Evolutionary conservation across 2,888 invertebrate species (phyloP), one percentile per base, ranked within the genome.

Genomic region (Drosophila merina): DNA sequence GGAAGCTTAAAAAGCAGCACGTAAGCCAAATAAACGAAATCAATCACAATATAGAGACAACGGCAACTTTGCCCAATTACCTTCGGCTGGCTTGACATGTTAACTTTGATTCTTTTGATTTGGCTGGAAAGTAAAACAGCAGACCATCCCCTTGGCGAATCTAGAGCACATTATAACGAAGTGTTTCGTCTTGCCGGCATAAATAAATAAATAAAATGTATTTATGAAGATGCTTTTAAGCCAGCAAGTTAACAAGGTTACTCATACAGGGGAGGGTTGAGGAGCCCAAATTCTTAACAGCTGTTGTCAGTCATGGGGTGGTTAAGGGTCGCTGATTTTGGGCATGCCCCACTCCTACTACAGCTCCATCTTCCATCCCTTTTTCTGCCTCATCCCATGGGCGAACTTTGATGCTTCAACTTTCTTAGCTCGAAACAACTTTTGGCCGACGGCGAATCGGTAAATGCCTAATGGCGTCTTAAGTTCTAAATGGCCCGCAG

Each of bases 151-250:
- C 62, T n/a, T 14, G 12, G n/a, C 42, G 20, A 74, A 72, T 75
- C 60, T 77, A 58, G 66, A 72, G 50, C 79, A 84, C 78, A 80
- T 80, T 80, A 80, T 84, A 80, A 83, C 60, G 68, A 76, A 83
- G 77, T 85, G 83, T 78, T 87, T 70, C 82, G 74, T 74, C 81
- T 86, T 79, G 63, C 74, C 78, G 72, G 77, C 80, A 89, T 90
- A 86, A 86, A 87, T 90, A 89, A 86, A 87, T 90, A 89, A 90
- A 86, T 89, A 86, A 88, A 75, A 79, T 83, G 77, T 83, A 76
- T 88, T 82, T 87, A 77, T 86, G 83, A 80, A 84, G 81, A 88
- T 87, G 88, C 89, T 88, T 89, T 88, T 81, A 89, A 85, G 88
- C 75, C 72, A 66, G 77, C 62, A 81, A 71, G 72, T 86, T 87